Conservation (phyloP, 1,140 invertebrate genomes). For the Coenobita brevimanus region DNA sequence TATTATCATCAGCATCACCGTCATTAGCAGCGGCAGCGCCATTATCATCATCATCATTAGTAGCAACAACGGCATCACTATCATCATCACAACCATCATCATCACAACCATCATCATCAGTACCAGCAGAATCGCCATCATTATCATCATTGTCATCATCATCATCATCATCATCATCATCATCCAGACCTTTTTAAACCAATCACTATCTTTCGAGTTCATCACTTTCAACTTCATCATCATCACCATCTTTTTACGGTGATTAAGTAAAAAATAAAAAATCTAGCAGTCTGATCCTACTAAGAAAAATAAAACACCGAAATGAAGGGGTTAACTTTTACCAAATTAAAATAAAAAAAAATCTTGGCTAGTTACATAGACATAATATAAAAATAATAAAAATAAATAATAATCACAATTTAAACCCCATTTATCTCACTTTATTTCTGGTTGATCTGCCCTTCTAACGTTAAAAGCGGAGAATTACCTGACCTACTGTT, state of each 20-base stretch:
- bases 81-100: neutral
- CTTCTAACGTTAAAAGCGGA: no score
- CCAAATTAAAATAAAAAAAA: neutral
- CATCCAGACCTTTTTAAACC: neutral
- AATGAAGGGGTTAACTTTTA: no score
- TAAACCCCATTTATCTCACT: no score
- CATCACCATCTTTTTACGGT: neutral
- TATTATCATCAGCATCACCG: neutral
- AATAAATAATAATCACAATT: no score
- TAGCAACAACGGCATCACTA: neutral
- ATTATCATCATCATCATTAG: neutral
- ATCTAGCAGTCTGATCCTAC: no score
- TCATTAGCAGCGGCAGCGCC: neutral
- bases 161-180: conserved; percentile 1
- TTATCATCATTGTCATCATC: conserved; percentile 1
- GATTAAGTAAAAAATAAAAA: neutral
- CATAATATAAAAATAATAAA: no score
- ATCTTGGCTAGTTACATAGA: no score
- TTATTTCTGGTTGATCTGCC: no score
- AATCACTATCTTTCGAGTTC: neutral
- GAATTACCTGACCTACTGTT: no score
- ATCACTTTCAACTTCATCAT: neutral
- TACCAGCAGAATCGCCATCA: neutral
- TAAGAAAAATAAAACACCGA: no score
- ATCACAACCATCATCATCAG: neutral